phyloP scores from a whole-genome alignment of 2,113 vertebrate genomes.

The Phrynocephalus versicolor region DNA sequence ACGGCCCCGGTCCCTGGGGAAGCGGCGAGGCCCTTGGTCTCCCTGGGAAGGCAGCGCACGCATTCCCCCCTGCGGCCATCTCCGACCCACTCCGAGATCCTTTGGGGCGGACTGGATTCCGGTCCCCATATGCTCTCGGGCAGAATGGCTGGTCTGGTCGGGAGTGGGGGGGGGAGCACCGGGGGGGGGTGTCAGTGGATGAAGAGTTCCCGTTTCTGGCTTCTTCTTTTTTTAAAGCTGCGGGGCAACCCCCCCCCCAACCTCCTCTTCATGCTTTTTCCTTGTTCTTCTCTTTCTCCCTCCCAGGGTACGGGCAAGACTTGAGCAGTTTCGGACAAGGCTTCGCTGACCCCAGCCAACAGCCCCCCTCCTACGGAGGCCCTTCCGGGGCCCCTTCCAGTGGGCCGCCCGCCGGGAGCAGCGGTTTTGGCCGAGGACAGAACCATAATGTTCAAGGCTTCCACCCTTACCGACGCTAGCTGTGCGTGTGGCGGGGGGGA shows the following conservation, averaged over 20 bases:
- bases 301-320: constrained; percentile 94
- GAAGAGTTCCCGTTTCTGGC: neutral
- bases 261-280: constrained; percentile 35
- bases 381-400: constrained; percentile 87
- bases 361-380: constrained; percentile 85
- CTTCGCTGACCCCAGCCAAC: constrained; percentile 94
- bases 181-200: too few relatives aligned
- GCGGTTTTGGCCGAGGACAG: constrained; percentile 91
- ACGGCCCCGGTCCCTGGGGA: too few relatives aligned
- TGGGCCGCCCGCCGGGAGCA: constrained; percentile 85
- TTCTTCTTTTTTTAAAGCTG: neutral
- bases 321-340: constrained; percentile 94
- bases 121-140: too few relatives aligned
- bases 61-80: too few relatives aligned
- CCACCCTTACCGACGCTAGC: constrained; percentile 97
- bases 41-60: too few relatives aligned
- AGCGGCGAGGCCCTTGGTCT: too few relatives aligned
- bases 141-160: too few relatives aligned
- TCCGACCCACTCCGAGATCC: too few relatives aligned
- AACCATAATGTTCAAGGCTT: constrained; percentile 99
- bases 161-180: too few relatives aligned
- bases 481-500: constrained; percentile 44
- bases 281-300: neutral
- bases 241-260: neutral
- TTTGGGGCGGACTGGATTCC: too few relatives aligned